A percentile compares a stretch with the other conserved stretches of the same genome.
phyloP scores from a whole-genome alignment of 2,888 invertebrate genomes.

The Galerucella pusilla region DNA sequence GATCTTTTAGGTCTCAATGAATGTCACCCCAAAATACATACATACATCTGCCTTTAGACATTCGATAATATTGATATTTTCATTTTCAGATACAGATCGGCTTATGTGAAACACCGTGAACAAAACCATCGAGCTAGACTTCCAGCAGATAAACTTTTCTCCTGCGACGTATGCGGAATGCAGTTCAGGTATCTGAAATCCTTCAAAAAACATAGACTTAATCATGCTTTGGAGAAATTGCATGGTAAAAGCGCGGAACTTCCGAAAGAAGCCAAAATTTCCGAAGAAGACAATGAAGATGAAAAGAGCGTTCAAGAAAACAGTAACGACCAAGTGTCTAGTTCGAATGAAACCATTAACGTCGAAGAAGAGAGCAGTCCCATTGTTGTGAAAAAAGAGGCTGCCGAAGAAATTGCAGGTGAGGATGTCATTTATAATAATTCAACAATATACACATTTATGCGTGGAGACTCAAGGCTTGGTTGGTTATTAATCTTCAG shows the following conservation, averaged over 20 bases:
- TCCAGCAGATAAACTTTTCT: constrained; percentile 90
- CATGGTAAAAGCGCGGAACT: constrained; percentile 72
- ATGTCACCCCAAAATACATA: too few species aligned
- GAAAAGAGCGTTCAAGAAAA: constrained; percentile 50
- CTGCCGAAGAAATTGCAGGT: constrained; percentile 48
- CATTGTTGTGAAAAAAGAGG: constrained; percentile 53
- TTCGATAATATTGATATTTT: background rate
- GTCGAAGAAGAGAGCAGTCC: constrained; percentile 65
- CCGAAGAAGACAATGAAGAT: constrained; percentile 39
- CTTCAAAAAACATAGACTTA: constrained; percentile 89
- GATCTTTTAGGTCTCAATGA: too few species aligned
- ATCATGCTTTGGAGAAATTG: constrained; percentile 85
- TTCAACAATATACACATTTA: background rate
- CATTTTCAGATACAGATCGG: constrained; percentile 69
- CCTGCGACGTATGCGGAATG: constrained; percentile 93
- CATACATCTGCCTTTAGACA: too few species aligned
- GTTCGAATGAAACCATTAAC: constrained; percentile 63
- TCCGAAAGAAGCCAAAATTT: constrained; percentile 40
- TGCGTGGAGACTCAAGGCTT: background rate
- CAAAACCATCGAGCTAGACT: constrained; percentile 89
- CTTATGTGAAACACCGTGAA: constrained; percentile 85
- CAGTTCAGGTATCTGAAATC: constrained; percentile 89
- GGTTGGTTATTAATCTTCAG: too few species aligned
- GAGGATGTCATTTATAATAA: background rate
- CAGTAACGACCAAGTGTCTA: constrained; percentile 64